Evolutionary conservation across 2,113 vertebrate species (phyloP).

Genomic region (Trochalopteron elliotii): DNA sequence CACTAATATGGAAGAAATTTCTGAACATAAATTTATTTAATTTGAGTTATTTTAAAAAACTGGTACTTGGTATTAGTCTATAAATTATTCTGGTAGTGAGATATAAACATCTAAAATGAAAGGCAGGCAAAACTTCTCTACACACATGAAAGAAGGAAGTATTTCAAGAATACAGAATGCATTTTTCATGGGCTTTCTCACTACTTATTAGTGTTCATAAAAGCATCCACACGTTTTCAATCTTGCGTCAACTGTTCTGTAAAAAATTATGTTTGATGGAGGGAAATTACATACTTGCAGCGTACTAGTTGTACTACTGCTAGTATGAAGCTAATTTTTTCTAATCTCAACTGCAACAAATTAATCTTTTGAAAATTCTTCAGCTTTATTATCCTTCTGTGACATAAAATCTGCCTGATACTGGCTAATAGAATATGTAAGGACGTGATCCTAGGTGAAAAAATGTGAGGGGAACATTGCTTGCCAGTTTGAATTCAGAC

Average conservation of each 20-base stretch:
- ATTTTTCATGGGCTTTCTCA: neutral
- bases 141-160: neutral
- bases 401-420: neutral
- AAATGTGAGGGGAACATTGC: neutral
- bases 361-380: neutral
- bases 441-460: neutral
- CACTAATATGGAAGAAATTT: neutral
- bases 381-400: neutral
- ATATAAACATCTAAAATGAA: neutral
- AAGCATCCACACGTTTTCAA: neutral
- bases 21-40: neutral
- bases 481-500: neutral
- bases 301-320: neutral
- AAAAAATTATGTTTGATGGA: neutral
- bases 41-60: neutral
- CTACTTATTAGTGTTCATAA: neutral
- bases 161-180: neutral
- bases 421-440: neutral
- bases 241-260: neutral
- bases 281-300: neutral
- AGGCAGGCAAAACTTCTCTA: neutral
- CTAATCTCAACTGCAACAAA: neutral
- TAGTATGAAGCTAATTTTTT: neutral
- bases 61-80: neutral
- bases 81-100: neutral